phyloP scores from a whole-genome alignment of 2,888 invertebrate species.

The Ennomos fuscantarius region DNA sequence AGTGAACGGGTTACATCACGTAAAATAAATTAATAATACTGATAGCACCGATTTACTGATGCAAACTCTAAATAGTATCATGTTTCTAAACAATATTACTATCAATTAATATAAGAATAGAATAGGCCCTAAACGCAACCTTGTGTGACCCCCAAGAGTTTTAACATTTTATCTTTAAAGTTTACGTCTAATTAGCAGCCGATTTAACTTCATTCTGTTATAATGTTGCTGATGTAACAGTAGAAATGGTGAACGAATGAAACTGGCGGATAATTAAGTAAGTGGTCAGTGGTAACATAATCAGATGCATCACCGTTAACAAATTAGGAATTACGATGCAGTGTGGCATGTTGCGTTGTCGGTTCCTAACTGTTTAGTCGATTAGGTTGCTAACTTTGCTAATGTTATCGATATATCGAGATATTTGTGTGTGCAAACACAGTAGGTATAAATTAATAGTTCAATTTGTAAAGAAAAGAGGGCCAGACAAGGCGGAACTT shows the following conservation, averaged over 20 bases:
- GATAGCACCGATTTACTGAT: no score
- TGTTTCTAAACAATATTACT: not conserved
- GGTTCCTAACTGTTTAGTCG: conserved; percentile 9
- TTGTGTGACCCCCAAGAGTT: conserved; percentile 28
- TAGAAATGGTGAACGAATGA: conserved; percentile 17
- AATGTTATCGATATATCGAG: no score
- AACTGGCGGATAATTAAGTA: conserved; percentile 21
- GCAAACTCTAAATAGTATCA: no score
- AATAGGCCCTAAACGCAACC: conserved; percentile 16
- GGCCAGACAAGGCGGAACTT: no score
- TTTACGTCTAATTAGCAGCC: conserved; percentile 23
- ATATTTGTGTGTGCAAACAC: no score
- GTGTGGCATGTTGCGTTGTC: conserved; percentile 11
- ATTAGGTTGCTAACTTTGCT: not conserved
- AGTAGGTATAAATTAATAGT: no score
- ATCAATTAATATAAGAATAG: conserved; percentile 6
- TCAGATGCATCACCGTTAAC: conserved; percentile 21
- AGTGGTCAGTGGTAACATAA: conserved; percentile 19
- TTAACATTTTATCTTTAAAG: conserved; percentile 1
- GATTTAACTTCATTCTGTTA: conserved; percentile 29
- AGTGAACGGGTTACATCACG: no score
- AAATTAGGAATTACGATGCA: conserved; percentile 16
- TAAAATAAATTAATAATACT: no score
- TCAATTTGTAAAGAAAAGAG: no score
- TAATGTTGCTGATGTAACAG: conserved; percentile 28